phyloP scores from a whole-genome alignment of 2,797 vertebrate species.

The Paratrypauchen microcephalus region DNA sequence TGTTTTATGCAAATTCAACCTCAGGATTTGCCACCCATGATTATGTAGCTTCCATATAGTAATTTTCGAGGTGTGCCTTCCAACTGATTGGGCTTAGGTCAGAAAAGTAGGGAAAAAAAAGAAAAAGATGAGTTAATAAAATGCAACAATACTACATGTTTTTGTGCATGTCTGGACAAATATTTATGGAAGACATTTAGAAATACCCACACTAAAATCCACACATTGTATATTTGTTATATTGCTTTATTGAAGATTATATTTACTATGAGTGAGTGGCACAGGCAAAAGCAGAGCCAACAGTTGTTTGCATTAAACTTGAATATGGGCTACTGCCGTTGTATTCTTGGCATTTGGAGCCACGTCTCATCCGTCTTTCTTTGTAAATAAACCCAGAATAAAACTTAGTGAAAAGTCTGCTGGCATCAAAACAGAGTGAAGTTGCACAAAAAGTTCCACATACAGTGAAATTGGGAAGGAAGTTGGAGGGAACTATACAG shows the following conservation, averaged over 20 bases:
- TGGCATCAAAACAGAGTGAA: neutral
- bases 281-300: no score
- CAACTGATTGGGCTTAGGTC: slow-evolving; percentile 14
- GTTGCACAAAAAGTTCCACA: neutral
- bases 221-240: no score
- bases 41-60: slow-evolving; percentile 1
- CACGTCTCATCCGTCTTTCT: neutral
- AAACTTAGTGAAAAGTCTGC: slow-evolving; percentile 3
- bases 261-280: neutral
- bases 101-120: neutral
- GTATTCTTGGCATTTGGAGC: neutral
- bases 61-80: slow-evolving; percentile 1
- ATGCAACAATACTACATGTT: neutral
- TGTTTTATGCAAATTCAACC: neutral
- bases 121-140: neutral
- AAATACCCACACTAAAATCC: neutral
- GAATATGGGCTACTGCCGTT: neutral
- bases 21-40: slow-evolving; percentile 7
- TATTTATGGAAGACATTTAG: neutral
- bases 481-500: neutral
- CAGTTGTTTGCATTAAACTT: neutral
- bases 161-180: neutral
- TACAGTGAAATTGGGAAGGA: neutral
- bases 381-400: slow-evolving; percentile 3
- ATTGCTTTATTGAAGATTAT: neutral